A percentile compares a stretch with the other conserved stretches of the same genome.
These are phyloP conservation scores for Oncorhynchus clarkii DNA, from an alignment of 2,113 vertebrate species.

Conservation along the genomic window DNA sequence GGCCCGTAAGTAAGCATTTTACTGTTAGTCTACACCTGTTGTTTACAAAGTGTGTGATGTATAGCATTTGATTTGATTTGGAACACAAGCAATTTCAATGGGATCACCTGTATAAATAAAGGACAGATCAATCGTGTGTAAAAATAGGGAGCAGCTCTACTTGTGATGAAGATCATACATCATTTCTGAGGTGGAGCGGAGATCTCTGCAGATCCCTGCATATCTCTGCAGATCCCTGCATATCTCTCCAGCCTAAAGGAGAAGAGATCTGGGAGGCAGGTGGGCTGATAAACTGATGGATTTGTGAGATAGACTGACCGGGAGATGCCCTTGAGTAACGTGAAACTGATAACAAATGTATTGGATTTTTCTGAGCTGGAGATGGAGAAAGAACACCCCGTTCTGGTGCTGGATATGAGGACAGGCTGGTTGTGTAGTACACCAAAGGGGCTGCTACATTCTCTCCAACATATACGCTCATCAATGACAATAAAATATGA, in stretches of 20 bases:
- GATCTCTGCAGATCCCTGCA: not conserved
- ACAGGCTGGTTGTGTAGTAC: not conserved
- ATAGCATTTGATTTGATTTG: too few relatives aligned
- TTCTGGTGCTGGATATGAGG: not conserved
- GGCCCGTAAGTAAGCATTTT: too few relatives aligned
- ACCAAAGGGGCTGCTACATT: not conserved
- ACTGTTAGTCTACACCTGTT: too few relatives aligned
- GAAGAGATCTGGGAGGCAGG: conserved; percentile 10
- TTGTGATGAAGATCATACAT: conserved; percentile 22
- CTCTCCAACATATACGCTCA: not conserved
- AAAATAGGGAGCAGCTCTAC: not conserved
- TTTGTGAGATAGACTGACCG: conserved; percentile 54
- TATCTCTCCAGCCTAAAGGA: conserved; percentile 17
- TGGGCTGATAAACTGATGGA: conserved; percentile 57
- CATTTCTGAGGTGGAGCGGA: conserved; percentile 18
- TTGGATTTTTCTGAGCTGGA: conserved; percentile 27
- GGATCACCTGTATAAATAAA: not conserved
- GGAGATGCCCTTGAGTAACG: conserved; percentile 55
- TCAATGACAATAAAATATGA: not conserved
- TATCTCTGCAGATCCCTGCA: too few relatives aligned
- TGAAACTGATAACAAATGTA: conserved; percentile 32
- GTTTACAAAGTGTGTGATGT: too few relatives aligned
- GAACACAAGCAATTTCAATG: too few relatives aligned
- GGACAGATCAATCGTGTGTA: not conserved
- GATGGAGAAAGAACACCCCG: conserved; percentile 1